Base-by-base conservation (phyloP, 2,888 invertebrate species). In the Ypsolopha scabrella region DNA sequence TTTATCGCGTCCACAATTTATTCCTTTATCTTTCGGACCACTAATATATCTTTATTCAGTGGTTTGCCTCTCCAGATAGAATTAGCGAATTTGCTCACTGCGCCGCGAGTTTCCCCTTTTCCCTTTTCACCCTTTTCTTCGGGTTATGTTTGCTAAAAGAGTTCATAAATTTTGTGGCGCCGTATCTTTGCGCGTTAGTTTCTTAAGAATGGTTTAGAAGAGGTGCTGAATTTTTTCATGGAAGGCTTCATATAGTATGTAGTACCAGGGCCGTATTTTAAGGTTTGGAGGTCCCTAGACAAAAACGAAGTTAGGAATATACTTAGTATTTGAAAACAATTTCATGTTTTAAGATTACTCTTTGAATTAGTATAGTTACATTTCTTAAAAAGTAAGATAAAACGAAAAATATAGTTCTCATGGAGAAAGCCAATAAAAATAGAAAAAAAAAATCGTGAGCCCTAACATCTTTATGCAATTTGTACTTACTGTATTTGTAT, bases 41-140 rank as follows among this genome's bases (percentile, higher is more conserved):
- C 81, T 81, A 79, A 81, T 83, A 80, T 83, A 83, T 82, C 83
- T 85, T 83, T 79, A 82, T 82, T 80, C 75, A 74, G 72, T 65
- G 60, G 59, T 41, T 49, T 33, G 49, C 49, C 64, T 70, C 65
- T 67, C 58, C 61, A 69, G 75, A 75, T 79, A 78, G 79, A 83
- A 85, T 85, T 83, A 80, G 80, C 79, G 75, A 80, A 80, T 81
- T 80, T 72, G 75, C 74, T 75, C 70, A 60, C 61, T 59, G 62
- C 60, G 55, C 33, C 37, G 38, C 68, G 62, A 58, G 64, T 63
- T 69, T 66, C 52, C 53, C 53, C 52, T 53, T 51, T 46, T 52
- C 24, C 24, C 24, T 24, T 7, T 13, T 35, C 47, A 35, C 47
- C 47, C 47, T 36, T 47, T 47, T 13, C 36, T 36, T 13, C 47